Conservation (phyloP, 2,113 vertebrate genomes). For the Nerophis ophidion region DNA sequence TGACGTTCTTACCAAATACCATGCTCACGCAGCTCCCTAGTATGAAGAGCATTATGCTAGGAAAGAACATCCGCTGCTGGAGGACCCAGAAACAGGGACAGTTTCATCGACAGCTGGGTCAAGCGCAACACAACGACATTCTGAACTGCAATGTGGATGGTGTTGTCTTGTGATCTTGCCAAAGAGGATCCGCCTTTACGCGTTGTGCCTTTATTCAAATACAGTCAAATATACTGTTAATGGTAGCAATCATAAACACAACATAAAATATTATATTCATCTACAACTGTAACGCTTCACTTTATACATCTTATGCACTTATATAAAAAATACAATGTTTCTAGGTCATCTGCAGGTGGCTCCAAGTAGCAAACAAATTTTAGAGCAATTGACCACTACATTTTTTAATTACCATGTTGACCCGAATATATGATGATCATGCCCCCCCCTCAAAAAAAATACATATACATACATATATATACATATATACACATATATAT, state of each 20-base stretch:
- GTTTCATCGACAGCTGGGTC: slow-evolving; percentile 82
- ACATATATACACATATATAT: too few species aligned
- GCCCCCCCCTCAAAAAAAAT: too few species aligned
- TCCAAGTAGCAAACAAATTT: too few species aligned
- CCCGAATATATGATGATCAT: too few species aligned
- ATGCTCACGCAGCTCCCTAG: slow-evolving; percentile 79
- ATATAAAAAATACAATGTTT: too few species aligned
- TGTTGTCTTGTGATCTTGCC: slow-evolving; percentile 46
- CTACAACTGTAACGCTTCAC: too few species aligned
- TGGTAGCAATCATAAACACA: slow-evolving; percentile 16
- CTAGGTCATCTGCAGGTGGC: too few species aligned
- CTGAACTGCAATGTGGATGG: slow-evolving; percentile 75
- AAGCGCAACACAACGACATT: slow-evolving; percentile 72
- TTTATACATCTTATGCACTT: neutral
- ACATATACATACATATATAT: too few species aligned
- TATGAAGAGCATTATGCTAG: slow-evolving; percentile 81
- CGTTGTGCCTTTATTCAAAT: slow-evolving; percentile 47
- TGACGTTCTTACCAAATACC: slow-evolving; percentile 72
- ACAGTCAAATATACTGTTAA: slow-evolving; percentile 12
- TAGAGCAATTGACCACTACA: too few species aligned
- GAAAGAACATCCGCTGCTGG: slow-evolving; percentile 76
- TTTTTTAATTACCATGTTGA: too few species aligned
- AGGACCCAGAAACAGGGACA: slow-evolving; percentile 83
- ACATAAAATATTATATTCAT: neutral
- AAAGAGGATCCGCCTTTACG: slow-evolving; percentile 1